Evolutionary conservation across 2,888 invertebrate genomes (phyloP).

Genomic region (Trimorus sp.): DNA sequence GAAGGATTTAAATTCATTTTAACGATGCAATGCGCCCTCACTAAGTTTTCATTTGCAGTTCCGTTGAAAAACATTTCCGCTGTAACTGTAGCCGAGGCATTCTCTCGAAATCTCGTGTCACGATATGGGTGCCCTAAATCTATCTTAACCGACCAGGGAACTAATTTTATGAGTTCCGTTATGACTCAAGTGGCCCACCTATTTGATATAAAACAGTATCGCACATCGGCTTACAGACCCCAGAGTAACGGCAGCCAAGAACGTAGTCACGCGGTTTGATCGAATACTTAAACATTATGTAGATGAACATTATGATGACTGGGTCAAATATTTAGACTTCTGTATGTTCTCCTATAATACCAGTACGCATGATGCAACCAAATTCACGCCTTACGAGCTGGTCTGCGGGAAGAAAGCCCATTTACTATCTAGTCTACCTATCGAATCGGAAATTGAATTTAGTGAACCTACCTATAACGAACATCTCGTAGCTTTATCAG

Average conservation of each 20-base stretch:
- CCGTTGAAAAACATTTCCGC: slow-evolving; percentile 18
- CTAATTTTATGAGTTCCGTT: slow-evolving; percentile 29
- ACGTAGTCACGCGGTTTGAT: slow-evolving; percentile 26
- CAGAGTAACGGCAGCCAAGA: slow-evolving; percentile 17
- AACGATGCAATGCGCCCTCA: slow-evolving; percentile 5
- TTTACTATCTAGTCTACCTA: not conserved
- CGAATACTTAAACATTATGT: slow-evolving; percentile 27
- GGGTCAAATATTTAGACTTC: slow-evolving; percentile 10
- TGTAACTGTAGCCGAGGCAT: slow-evolving; percentile 27
- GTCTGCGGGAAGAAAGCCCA: slow-evolving; percentile 28
- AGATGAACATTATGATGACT: slow-evolving; percentile 5
- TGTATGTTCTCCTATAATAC: slow-evolving; percentile 24
- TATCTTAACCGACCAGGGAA: slow-evolving; percentile 9
- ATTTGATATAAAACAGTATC: slow-evolving; percentile 15
- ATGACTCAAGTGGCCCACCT: slow-evolving; percentile 28
- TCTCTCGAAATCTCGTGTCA: slow-evolving; percentile 20
- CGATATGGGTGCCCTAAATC: slow-evolving; percentile 39
- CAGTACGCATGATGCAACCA: slow-evolving; percentile 18
- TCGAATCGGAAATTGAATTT: too few relatives aligned
- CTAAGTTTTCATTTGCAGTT: slow-evolving; percentile 8
- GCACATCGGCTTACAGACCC: slow-evolving; percentile 8
- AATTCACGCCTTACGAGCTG: slow-evolving; percentile 33
- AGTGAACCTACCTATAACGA: slow-evolving; percentile 2
- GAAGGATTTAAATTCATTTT: slow-evolving; percentile 5
- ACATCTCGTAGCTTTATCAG: not conserved